Evolutionary conservation across 2,113 vertebrate species (phyloP).

Genomic region (Litocranius walleri): DNA sequence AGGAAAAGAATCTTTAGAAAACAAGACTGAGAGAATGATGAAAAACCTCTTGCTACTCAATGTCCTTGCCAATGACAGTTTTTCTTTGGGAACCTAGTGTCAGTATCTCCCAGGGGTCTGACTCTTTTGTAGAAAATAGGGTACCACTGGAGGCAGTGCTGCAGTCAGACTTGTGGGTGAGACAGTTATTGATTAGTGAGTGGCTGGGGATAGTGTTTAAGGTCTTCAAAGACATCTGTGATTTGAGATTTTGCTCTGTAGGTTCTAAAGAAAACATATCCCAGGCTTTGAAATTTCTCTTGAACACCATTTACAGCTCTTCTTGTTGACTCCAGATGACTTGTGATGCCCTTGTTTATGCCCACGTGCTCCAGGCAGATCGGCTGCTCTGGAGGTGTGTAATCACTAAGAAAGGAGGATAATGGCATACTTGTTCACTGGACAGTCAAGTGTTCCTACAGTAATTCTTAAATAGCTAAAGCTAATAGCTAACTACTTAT

Average conservation of each 20-base stretch:
- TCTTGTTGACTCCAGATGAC: neutral
- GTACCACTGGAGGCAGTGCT: neutral
- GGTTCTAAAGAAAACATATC: neutral
- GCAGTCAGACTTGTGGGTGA: neutral
- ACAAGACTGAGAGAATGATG: neutral
- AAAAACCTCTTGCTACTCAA: neutral
- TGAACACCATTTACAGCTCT: neutral
- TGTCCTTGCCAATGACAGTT: neutral
- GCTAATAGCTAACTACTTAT: neutral
- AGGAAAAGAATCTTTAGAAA: neutral
- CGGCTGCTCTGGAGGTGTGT: neutral
- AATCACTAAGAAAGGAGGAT: neutral
- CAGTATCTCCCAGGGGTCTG: neutral
- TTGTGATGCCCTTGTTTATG: neutral
- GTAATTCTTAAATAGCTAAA: neutral
- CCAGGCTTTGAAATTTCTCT: neutral
- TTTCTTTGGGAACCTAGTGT: neutral
- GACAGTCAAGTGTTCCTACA: neutral
- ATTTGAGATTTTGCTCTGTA: neutral
- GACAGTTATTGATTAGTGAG: neutral
- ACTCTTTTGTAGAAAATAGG: neutral
- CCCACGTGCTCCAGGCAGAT: neutral
- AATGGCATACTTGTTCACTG: neutral
- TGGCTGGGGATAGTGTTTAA: neutral
- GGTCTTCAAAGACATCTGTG: neutral